Evolutionary conservation across 2,113 vertebrate species (phyloP), one percentile per base, ranked within the genome.

Genomic region (Eulemur rufifrons): DNA sequence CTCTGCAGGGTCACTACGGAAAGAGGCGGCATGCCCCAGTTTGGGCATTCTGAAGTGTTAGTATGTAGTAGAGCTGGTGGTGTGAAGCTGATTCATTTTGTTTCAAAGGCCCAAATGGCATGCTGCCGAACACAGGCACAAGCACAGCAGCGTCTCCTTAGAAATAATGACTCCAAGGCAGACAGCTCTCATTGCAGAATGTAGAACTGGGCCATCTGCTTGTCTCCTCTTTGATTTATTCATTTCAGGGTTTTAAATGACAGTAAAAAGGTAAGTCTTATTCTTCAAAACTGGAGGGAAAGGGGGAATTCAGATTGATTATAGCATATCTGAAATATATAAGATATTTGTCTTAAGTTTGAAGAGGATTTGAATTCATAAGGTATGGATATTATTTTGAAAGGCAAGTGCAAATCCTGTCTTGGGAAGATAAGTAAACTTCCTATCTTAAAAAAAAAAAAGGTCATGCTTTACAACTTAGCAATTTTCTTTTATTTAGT

Each of bases 51-150:
- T 98, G 95, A 98, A 98, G 95, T 97, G 98, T 96, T 97, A 96
- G 98, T 97, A 85, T 97, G 97, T 96, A 68, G 93, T 95, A 89
- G 96, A 98, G 98, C 98, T 98, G 98, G 98, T 98, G 98, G 98
- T 94, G 98, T 97, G 97, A 98, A 98, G 98, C 98, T 89, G 97
- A 95, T 98, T 99, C 98, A 97, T 98, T 98, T 97, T 96, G 97
- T 97, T 98, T 98, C 98, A 98, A 98, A 98, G 97, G 97, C 98
- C 98, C 97, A 97, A 96, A 97, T 98, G 98, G 98, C 98, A 93
- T 69, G 95, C 98, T 98, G 98, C 98, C 12, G 39, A 98, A 90
- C 96, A 92, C 93, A 97, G 97, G 95, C 98, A 89, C 97, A 86
- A 97, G 96, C 96, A 92, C 96, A 92, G 96, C 96, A 95, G 97